Evolutionary conservation across 2,797 vertebrate genomes (phyloP), one percentile per base, ranked within the genome.

Genomic region (Hipposideros larvatus): DNA sequence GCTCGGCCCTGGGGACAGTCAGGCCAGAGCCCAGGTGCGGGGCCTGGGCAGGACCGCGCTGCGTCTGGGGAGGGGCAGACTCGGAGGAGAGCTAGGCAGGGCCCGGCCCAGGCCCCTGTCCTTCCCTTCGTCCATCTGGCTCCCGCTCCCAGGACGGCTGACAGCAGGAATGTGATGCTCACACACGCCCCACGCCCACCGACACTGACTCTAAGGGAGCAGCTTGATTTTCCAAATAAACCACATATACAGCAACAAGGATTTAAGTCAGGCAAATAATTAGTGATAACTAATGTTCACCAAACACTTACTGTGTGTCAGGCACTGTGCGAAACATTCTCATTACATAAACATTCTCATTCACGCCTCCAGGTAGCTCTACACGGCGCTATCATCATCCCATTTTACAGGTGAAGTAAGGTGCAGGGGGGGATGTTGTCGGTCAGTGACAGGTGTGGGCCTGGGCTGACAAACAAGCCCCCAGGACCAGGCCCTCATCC

Each of bases 101-200:
- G 26, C 34, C 75, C 0, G 0, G 5, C 74, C 73, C 4, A 2
- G 2, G 1, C 37, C 3, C 80, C 16, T 1, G 28, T 21, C 26
- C 7, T 48, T 31, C 18, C 83, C n/a, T 15, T 2, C 0, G 0
- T 1, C 70, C 9, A 0, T 53, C 31, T 4, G 57, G 74, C 59
- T 70, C 48, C 10, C 0, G 4, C 37, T 15, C 34, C 84, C 0
- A 8, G 80, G 31, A 70, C 2, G 0, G 71, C 61, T 9, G 43
- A 14, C 0, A 0, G 88, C 57, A 26, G 26, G 7, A 43, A 51
- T 9, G 2, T 11, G 1, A 2, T 0, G 7, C 0, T 0, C n/a
- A n/a, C 21, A 3, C 11, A 2, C 1, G 0, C 37, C 57, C 48
- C 21, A 34, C 1, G 0, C 24, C 84, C 37, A 13, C 34, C 8